phyloP scores from a whole-genome alignment of 2,888 invertebrate genomes.

The Amblyteles armatorius region DNA sequence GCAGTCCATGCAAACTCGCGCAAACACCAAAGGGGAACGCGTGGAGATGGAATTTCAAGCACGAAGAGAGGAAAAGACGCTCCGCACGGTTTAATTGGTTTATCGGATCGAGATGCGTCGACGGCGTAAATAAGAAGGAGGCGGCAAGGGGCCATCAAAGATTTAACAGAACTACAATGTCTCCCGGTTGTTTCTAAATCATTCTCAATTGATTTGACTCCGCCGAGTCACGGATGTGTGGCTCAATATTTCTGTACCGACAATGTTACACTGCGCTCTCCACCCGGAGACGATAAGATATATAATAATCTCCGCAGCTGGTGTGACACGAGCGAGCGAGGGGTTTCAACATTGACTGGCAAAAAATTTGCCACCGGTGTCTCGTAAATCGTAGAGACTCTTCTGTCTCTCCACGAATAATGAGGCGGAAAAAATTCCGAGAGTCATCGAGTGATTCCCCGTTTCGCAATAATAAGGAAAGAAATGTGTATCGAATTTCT shows the following conservation, averaged over 20 bases:
- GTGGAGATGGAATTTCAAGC: background rate
- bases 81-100: background rate
- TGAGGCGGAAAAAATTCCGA: background rate
- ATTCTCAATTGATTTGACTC: conserved; percentile 28
- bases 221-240: background rate
- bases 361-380: background rate
- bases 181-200: conserved; percentile 25
- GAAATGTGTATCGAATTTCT: background rate
- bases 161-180: background rate
- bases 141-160: background rate
- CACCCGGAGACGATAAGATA: background rate
- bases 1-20: background rate
- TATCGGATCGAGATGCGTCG: background rate
- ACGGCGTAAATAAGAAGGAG: background rate
- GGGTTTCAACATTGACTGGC: background rate
- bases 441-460: conserved; percentile 7
- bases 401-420: background rate
- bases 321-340: background rate
- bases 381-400: background rate
- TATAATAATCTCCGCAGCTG: background rate
- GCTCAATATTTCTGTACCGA: background rate
- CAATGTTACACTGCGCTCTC: background rate
- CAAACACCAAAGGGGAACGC: background rate
- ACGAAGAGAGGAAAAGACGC: background rate
- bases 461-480: background rate